phyloP scores from a whole-genome alignment of 2,113 vertebrate genomes.

The Leucoraja erinaceus region DNA sequence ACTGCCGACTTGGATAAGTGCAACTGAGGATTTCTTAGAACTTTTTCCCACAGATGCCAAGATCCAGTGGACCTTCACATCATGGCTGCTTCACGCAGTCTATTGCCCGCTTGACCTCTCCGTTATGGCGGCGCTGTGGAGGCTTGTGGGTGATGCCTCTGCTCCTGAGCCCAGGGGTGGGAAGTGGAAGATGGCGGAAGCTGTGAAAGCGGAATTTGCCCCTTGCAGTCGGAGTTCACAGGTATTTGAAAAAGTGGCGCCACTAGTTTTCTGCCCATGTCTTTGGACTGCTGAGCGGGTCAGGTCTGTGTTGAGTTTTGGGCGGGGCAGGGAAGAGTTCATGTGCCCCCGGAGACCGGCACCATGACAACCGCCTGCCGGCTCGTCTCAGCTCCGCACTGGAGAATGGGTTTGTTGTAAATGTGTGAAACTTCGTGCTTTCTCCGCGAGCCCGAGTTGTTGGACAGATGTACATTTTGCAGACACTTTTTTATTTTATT shows the following conservation, averaged over 20 bases:
- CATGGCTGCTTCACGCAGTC: not conserved
- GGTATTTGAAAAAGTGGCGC: conserved; percentile 40
- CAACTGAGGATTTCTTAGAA: not conserved
- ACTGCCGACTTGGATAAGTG: not conserved
- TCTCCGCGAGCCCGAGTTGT: too few relatives aligned
- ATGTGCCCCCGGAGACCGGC: not conserved
- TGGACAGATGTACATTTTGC: too few relatives aligned
- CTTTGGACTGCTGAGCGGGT: not conserved
- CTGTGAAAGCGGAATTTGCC: conserved; percentile 44
- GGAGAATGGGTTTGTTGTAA: too few relatives aligned
- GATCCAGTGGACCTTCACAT: not conserved
- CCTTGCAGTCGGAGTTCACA: conserved; percentile 43
- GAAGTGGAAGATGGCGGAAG: conserved; percentile 41
- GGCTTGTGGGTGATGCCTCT: not conserved
- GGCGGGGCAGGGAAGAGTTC: not conserved
- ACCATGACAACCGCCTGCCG: not conserved
- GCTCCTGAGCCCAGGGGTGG: not conserved
- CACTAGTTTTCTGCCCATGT: not conserved
- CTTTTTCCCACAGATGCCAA: not conserved
- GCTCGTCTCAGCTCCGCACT: not conserved
- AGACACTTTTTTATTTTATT: too few relatives aligned
- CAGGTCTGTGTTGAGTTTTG: too few relatives aligned
- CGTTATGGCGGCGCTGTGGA: not conserved
- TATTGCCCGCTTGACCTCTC: not conserved
- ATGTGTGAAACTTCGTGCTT: too few relatives aligned